phyloP scores from a whole-genome alignment of 2,888 invertebrate species.

The Scaptomyza tumidula region DNA sequence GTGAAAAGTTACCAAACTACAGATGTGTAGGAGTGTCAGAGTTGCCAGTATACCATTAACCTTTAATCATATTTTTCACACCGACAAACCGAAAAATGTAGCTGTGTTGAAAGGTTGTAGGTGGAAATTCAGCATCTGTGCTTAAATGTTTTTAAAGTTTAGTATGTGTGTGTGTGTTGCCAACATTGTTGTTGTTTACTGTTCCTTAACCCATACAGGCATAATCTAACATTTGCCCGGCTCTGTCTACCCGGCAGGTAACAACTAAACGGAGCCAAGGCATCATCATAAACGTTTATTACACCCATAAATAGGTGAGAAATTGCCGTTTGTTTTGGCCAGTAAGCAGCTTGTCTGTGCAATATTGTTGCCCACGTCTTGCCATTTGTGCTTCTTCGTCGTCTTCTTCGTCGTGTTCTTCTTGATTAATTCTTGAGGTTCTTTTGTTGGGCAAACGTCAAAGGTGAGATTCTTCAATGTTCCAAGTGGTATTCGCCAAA shows the following conservation, averaged over 20 bases:
- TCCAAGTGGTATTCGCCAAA: conserved; percentile 40
- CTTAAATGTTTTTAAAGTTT: conserved; percentile 56
- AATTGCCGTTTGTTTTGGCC: conserved; percentile 75
- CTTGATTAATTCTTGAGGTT: conserved; percentile 66
- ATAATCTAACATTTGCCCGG: conserved; percentile 44
- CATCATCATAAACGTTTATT: conserved; percentile 81
- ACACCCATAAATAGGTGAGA: conserved; percentile 78
- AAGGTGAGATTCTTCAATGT: conserved; percentile 38
- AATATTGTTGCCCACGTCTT: conserved; percentile 73
- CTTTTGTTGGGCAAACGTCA: conserved; percentile 17
- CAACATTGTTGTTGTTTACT: conserved; percentile 58
- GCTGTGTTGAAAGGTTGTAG: neutral
- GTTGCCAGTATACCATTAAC: conserved; percentile 19
- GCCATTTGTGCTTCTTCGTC: conserved; percentile 25
- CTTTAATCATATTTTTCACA: conserved; percentile 30
- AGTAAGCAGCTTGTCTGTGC: conserved; percentile 50
- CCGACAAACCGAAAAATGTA: conserved; percentile 20
- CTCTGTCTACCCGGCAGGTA: conserved; percentile 34
- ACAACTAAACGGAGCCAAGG: conserved; percentile 26
- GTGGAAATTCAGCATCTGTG: conserved; percentile 20
- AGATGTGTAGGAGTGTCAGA: neutral
- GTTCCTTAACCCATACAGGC: conserved; percentile 5
- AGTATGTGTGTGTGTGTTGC: conserved; percentile 14
- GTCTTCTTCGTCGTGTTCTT: conserved; percentile 8
- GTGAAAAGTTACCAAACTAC: conserved; percentile 28